Evolutionary conservation across 2,888 invertebrate genomes (phyloP), one percentile per base, ranked within the genome.

Genomic region (Apoda limacodes): DNA sequence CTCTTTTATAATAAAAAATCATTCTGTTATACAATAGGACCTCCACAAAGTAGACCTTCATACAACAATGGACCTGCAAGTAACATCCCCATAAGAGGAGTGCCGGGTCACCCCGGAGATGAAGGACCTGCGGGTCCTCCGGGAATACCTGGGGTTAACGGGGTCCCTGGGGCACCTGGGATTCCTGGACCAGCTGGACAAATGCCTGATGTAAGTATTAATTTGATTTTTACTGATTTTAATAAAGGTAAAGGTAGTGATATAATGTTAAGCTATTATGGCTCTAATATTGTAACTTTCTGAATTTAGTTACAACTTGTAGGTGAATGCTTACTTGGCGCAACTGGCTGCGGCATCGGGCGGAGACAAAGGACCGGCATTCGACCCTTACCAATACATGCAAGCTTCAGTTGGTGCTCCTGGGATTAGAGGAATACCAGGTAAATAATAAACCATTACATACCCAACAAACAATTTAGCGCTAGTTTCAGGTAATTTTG

Each of bases 341-440:
- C 90, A 91, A 67, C 63, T 93, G 40, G 88, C 90, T 1, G 76
- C 87, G 17, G 82, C 88, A 5, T 85, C 89, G 50, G 84, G 85
- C 2, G 86, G 87, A 5, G 93, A 93, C 48, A 93, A 93, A 63
- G 93, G 93, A 0, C 91, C 90, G 0, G 76, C 82, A 1, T 83
- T 82, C 23, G 83, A 85, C 22, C 87, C 88, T 0, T 89, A 89
- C 50, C 86, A 88, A 49, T 92, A 90, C 63, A 69, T 92, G 60
- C 92, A 92, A 67, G 88, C 92, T 10, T 87, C 90, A 48, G 88
- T 90, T 2, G 92, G 92, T 4, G 87, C 90, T 9, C 84, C 88
- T 10, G 95, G 95, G 20, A 85, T 90, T 0, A 81, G 92, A 55
- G 95, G 95, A 42, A 83, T 89, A 23, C 85, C 88, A 46, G 94